Base-by-base conservation (phyloP, 2,797 vertebrate species). In the Silurus aristotelis region DNA sequence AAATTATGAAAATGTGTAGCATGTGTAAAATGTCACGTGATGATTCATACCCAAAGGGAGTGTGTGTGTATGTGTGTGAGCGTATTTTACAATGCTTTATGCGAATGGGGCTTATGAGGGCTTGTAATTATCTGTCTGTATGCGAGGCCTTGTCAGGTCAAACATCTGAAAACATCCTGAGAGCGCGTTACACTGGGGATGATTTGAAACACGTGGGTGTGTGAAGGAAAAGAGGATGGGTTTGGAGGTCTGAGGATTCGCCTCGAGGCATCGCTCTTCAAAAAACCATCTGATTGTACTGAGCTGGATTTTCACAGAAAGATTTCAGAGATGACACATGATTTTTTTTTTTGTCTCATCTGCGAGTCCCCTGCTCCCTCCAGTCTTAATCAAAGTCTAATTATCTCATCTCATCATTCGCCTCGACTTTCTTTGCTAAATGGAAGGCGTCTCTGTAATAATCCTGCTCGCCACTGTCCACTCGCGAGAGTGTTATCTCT, bases 331-430 rank as follows among this genome's bases (percentile, higher is more conserved):
- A 83, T 27, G 77, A 85, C 75, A 84, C 71, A 83, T 61, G 25
- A 43, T 31, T 25, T 46, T 82, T 84, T 84, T 68, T 13, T 4
- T 61, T 82, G 61, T 52, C 66, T 46, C 58, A 70, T 88, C 85
- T 77, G 72, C 67, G 63, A 63, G 68, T 84, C 61, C 38, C 48
- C 85, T 43, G 52, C 71, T 88, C 75, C 71, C 83, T 38, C 46
- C 86, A 83, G 81, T 87, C 87, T 87, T 87, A 89, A 90, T 91
- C 86, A 87, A 90, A 89, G 83, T 85, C 86, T 88, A 89, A 89
- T 90, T 84, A 91, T 89, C 80, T 84, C 55, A 25, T 76, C 70
- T 81, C 77, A 66, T 85, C 66, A 78, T 22, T 85, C 66, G 27
- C 43, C 56, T n/a, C 5, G 27, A 58, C 66, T 80, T n/a, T 84